phyloP scores from a whole-genome alignment of 2,113 vertebrate genomes.

The Argyrosomus japonicus region DNA sequence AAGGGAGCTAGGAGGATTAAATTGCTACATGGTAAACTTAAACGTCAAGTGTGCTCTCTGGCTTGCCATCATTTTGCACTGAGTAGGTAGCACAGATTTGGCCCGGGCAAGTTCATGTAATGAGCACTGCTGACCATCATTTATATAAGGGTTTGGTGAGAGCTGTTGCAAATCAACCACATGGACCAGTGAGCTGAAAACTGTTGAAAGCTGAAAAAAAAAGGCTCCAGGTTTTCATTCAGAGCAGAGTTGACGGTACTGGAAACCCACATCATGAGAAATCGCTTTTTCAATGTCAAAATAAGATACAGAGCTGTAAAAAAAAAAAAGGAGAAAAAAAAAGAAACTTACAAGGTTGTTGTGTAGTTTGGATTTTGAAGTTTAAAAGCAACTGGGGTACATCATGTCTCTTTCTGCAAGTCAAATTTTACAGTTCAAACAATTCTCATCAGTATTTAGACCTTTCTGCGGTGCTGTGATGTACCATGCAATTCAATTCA shows the following conservation, averaged over 20 bases:
- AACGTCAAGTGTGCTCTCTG: slow-evolving; percentile 20
- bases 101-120: slow-evolving; percentile 2
- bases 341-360: not conserved
- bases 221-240: slow-evolving; percentile 2
- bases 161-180: slow-evolving; percentile 30
- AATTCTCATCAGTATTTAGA: not conserved
- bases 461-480: not conserved
- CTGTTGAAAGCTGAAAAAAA: not conserved
- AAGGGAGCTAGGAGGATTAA: not conserved
- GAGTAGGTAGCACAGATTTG: slow-evolving; percentile 13
- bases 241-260: not conserved
- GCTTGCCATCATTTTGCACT: not conserved
- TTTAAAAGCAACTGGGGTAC: not conserved
- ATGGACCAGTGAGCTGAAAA: slow-evolving; percentile 20
- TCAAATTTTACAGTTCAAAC: not conserved
- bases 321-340: not conserved
- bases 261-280: slow-evolving; percentile 19
- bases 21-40: not conserved
- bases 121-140: not conserved
- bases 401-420: not conserved
- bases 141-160: slow-evolving; percentile 19
- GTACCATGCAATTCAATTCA: not conserved
- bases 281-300: slow-evolving; percentile 20
- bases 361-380: not conserved
- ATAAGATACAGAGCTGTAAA: not conserved